Percentiles rank a stretch among this genome's conserved stretches.
phyloP scores from a whole-genome alignment of 2,888 invertebrate genomes.

The Drosophila tripunctata region DNA sequence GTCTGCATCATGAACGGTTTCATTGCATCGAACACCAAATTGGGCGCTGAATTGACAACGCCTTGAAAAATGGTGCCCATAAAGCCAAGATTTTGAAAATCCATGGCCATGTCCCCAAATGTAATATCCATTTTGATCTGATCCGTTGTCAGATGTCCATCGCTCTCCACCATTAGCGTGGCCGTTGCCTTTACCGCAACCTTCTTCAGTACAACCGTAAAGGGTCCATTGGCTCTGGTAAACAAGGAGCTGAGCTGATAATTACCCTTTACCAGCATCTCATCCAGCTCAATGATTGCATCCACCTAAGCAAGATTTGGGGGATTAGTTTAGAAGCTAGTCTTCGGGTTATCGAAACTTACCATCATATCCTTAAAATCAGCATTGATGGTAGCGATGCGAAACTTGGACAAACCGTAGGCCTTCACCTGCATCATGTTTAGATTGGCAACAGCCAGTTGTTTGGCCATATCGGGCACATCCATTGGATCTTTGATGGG shows the following conservation, averaged over 20 bases:
- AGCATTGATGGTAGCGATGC: slow-evolving; percentile 88
- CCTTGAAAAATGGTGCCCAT: slow-evolving; percentile 89
- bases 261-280: slow-evolving; percentile 89
- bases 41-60: slow-evolving; percentile 92
- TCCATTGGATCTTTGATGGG: slow-evolving; percentile 92
- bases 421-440: slow-evolving; percentile 89
- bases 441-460: slow-evolving; percentile 89
- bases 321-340: neutral
- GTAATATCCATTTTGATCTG: slow-evolving; percentile 91
- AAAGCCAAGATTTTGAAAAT: slow-evolving; percentile 92
- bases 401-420: slow-evolving; percentile 91
- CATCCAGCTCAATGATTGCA: slow-evolving; percentile 89
- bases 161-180: slow-evolving; percentile 89
- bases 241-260: slow-evolving; percentile 91
- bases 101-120: slow-evolving; percentile 90
- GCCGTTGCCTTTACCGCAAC: slow-evolving; percentile 89
- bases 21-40: slow-evolving; percentile 93
- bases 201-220: slow-evolving; percentile 89
- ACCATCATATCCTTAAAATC: slow-evolving; percentile 92
- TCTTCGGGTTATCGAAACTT: slow-evolving; percentile 22
- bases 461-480: slow-evolving; percentile 90
- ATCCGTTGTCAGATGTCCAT: slow-evolving; percentile 91
- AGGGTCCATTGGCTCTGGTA: slow-evolving; percentile 90
- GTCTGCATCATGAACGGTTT: slow-evolving; percentile 93
- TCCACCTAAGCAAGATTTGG: slow-evolving; percentile 86